Percentiles rank a stretch among this genome's conserved stretches.
Conservation (phyloP, 2,888 invertebrate genomes). For the Lithophane leautieri region DNA sequence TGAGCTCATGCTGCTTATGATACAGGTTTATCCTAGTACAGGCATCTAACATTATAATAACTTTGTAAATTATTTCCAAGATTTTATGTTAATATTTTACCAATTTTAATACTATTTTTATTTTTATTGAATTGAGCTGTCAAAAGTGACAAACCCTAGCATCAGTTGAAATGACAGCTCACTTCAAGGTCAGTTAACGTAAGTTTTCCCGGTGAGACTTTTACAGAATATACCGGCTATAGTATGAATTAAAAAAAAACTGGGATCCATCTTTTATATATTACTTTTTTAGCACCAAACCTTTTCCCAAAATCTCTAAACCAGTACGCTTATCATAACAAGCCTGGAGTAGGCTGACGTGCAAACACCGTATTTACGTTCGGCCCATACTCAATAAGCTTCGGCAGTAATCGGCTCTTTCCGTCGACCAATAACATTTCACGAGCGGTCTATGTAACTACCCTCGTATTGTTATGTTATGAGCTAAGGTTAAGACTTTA, state of each 20-base stretch:
- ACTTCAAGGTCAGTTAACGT: background rate
- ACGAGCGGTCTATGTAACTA: constrained; percentile 58
- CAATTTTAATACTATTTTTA: no score
- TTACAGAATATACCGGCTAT: background rate
- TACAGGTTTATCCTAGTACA: no score
- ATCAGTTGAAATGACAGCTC: background rate
- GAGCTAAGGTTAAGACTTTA: constrained; percentile 9
- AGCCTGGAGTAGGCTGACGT: constrained; percentile 57
- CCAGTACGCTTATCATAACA: constrained; percentile 28
- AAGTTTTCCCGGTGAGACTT: background rate
- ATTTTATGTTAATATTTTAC: no score
- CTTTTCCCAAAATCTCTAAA: constrained; percentile 4
- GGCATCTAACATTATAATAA: no score
- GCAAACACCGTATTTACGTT: constrained; percentile 70
- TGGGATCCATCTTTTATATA: background rate
- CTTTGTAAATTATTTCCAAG: no score
- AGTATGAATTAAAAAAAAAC: background rate
- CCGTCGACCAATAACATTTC: constrained; percentile 54
- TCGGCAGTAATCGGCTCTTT: constrained; percentile 67
- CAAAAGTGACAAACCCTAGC: background rate
- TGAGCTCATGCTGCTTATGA: no score
- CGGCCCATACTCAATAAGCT: constrained; percentile 57
- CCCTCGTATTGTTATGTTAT: constrained; percentile 48
- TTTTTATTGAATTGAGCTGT: background rate
- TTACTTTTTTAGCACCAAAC: background rate